Evolutionary conservation across 2,888 invertebrate genomes (phyloP), one percentile per base, ranked within the genome.

Genomic region (Lymantria dispar): DNA sequence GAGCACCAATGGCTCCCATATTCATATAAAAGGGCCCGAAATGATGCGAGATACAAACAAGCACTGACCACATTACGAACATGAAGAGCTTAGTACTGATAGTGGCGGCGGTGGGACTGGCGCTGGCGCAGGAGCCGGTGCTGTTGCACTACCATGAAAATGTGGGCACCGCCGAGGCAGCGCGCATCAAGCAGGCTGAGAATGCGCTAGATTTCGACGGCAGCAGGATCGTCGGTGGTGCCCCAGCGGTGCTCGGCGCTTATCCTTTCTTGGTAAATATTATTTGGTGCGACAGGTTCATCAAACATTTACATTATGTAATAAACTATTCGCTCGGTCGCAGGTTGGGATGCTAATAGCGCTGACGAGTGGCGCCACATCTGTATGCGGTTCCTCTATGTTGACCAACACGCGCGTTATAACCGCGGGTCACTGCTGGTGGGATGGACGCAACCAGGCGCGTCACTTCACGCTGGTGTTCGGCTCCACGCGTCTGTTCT

Each of bases 401-500:
- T 51, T 75, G 57, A 58, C 48, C 45, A 69, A 66, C 62, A 68
- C 62, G 2, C 68, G 66, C 41, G 58, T 70, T 3, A 60, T 74
- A 40, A 74, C 76, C 7, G 73, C 73, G 3, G 72, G 75, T 14
- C 75, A 81, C 58, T 81, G 79, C 64, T 79, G 80, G 82, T 58
- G 58, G 41, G 69, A 76, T 54, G 62, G 71, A 7, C 50, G 60
- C 30, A 59, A 47, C 47, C 73, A 74, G 44, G 83, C 79, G 14
- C 62, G 68, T 9, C 67, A 68, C 46, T 72, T 83, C 61, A 50
- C 50, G 31, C 70, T 82, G 14, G 80, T 81, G n/a, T 68, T 74
- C 54, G 76, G 76, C 48, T 69, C 74, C 8, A 53, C 57, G 8
- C 45, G 68, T 0, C 67, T 76, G 11, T 74, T 69, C 65, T 54